A percentile compares a stretch with the other conserved stretches of the same genome.
These are phyloP conservation scores for Eumaeus atala DNA, from an alignment of 1,140 invertebrate genomes.

Conservation along the genomic window DNA sequence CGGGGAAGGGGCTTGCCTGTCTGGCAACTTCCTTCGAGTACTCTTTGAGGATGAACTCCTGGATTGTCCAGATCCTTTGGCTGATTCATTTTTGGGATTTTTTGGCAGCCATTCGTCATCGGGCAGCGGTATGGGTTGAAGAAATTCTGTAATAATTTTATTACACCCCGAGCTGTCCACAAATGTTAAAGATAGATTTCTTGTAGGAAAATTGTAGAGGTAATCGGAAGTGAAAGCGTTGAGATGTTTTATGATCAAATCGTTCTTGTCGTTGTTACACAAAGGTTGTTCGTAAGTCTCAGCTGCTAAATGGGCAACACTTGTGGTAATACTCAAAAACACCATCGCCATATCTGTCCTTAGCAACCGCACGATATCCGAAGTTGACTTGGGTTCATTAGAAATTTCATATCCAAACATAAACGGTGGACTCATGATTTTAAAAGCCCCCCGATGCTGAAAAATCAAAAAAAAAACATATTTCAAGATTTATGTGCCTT, in stretches of 20 bases:
- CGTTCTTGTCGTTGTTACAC: conserved; percentile 33
- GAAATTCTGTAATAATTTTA: conserved; percentile 53
- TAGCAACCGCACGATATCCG: conserved; percentile 44
- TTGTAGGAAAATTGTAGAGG: conserved; percentile 50
- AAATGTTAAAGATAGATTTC: conserved; percentile 51
- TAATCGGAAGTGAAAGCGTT: conserved; percentile 52
- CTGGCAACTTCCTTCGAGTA: conserved; percentile 33
- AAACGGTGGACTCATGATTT: conserved; percentile 46
- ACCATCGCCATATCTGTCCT: conserved; percentile 49
- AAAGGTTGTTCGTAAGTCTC: conserved; percentile 45
- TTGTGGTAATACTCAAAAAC: conserved; percentile 44
- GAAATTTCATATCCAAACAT: conserved; percentile 52
- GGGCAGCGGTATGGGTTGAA: conserved; percentile 48
- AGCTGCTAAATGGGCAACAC: conserved; percentile 46
- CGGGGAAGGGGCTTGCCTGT: conserved; percentile 30
- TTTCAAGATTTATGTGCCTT: no score
- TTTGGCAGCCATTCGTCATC: conserved; percentile 41
- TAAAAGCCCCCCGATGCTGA: conserved; percentile 52
- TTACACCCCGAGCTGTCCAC: conserved; percentile 52
- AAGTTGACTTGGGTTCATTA: conserved; percentile 33
- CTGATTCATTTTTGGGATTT: conserved; percentile 48
- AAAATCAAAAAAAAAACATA: conserved; percentile 23
- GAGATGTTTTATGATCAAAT: conserved; percentile 48
- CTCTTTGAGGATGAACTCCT: conserved; percentile 53
- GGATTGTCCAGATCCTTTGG: conserved; percentile 48